Base-by-base conservation (phyloP, 2,888 invertebrate species). In the Thymelicus sylvestris region DNA sequence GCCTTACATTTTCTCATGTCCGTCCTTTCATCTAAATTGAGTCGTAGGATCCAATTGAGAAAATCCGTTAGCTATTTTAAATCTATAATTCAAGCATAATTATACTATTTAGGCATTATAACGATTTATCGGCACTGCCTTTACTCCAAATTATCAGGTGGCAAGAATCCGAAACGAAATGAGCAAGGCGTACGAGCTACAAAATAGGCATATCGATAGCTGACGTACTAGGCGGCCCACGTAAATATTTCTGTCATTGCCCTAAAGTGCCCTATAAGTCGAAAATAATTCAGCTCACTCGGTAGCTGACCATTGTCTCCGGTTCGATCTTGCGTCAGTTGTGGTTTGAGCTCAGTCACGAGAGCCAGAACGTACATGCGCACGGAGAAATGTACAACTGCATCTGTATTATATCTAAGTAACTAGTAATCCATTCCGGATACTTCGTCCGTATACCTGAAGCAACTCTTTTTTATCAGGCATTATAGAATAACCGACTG, bases 181-280 rank as follows among this genome's bases (percentile, higher is more conserved):
- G 50, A 64, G 13, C 59, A n/a, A 38, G 63, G 41, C 24, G 31
- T 52, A 57, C 69, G 47, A 69, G 59, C 15, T 44, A 57, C 69
- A 38, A 69, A 69, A 63, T 63, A 64, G 69, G 69, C 64, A 63
- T 69, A 63, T 57, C 63, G 55, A 63, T 62, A 62, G 64, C 59
- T 60, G 59, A 65, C 61, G 48, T 57, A 50, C 66, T 62, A 65
- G 76, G 77, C 84, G 82, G 83, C 86, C 84, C 83, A 84, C 80
- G 78, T 79, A 79, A 79, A 77, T 78, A 80, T 76, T 80, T 79
- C 80, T 79, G 84, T 85, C 86, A 84, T 81, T 81, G 78, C 87
- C 87, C 81, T 87, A 88, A 86, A 89, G 85, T 81, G 78, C 87
- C 87, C 81, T 87, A 88, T 86, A 89, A 85, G 89, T 83, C 81